Conservation (phyloP, 2,113 vertebrate species). For the Tachycineta bicolor region DNA sequence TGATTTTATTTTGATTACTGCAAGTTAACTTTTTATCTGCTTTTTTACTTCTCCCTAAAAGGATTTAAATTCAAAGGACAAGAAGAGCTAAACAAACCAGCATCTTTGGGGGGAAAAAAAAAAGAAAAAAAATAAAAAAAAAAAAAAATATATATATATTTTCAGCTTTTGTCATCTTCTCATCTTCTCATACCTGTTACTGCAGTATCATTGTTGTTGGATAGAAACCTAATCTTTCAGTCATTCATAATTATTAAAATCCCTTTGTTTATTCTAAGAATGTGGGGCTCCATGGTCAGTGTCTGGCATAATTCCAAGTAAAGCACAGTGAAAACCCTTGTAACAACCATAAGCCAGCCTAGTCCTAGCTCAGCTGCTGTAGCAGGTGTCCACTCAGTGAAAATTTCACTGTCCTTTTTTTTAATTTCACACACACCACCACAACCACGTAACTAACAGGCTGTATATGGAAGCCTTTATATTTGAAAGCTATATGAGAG, state of each 20-base stretch:
- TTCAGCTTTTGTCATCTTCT: not conserved
- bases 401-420: not conserved
- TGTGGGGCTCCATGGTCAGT: not conserved
- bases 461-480: not conserved
- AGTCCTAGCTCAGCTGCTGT: not conserved
- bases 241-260: not conserved
- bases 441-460: not conserved
- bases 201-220: not conserved
- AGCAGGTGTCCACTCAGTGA: not conserved
- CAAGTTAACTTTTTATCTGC: not conserved
- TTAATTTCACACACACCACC: not conserved
- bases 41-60: not conserved
- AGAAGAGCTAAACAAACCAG: not conserved
- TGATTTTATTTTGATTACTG: not conserved
- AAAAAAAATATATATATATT: not conserved
- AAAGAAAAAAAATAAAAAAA: not conserved
- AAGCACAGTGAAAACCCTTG: constrained; percentile 12
- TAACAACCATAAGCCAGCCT: not conserved
- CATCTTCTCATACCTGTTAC: not conserved
- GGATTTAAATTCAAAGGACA: not conserved
- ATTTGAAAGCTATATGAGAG: not conserved
- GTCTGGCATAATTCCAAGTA: not conserved
- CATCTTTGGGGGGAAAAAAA: not conserved
- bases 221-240: not conserved
- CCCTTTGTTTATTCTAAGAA: not conserved